Percentiles rank a stretch among this genome's conserved stretches.
phyloP scores from a whole-genome alignment of 2,113 vertebrate genomes.

The Poeciliopsis retropinna region DNA sequence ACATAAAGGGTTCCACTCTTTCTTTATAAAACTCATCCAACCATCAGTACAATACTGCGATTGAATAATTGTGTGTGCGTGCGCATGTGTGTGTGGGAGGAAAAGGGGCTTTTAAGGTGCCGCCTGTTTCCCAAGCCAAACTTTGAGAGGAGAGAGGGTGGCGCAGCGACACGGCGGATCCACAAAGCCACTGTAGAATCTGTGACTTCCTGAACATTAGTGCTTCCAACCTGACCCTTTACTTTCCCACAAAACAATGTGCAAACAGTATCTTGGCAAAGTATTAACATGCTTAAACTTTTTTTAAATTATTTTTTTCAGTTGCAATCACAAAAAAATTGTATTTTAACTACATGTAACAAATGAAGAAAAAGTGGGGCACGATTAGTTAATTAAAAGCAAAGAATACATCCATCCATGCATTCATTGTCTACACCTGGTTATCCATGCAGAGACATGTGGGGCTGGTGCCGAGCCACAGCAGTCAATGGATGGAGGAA shows the following conservation, averaged over 20 bases:
- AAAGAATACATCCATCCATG: neutral
- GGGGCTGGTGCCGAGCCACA: neutral
- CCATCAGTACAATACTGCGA: conserved; percentile 34
- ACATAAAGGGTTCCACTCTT: conserved; percentile 37
- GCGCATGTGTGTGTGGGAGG: conserved; percentile 10
- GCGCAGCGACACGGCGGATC: conserved; percentile 69
- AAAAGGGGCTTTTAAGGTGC: conserved; percentile 65
- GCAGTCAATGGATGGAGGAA: neutral
- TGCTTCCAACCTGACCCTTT: conserved; percentile 77
- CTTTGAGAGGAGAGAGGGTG: conserved; percentile 27
- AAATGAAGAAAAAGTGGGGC: neutral
- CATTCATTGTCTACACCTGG: neutral
- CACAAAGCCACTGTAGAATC: conserved; percentile 81
- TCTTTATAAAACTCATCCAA: conserved; percentile 32
- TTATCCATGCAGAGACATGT: neutral
- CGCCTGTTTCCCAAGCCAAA: conserved; percentile 70
- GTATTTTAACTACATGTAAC: neutral
- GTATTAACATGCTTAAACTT: neutral
- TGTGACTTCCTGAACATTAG: conserved; percentile 81
- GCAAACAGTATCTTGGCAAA: conserved; percentile 13
- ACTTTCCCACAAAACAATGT: conserved; percentile 67
- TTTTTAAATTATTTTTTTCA: neutral
- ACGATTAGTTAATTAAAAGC: neutral
- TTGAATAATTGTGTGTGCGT: conserved; percentile 34
- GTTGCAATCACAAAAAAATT: neutral